Evolutionary conservation across 1,140 invertebrate genomes (phyloP).

Genomic region (Drosophila nigromelanica): DNA sequence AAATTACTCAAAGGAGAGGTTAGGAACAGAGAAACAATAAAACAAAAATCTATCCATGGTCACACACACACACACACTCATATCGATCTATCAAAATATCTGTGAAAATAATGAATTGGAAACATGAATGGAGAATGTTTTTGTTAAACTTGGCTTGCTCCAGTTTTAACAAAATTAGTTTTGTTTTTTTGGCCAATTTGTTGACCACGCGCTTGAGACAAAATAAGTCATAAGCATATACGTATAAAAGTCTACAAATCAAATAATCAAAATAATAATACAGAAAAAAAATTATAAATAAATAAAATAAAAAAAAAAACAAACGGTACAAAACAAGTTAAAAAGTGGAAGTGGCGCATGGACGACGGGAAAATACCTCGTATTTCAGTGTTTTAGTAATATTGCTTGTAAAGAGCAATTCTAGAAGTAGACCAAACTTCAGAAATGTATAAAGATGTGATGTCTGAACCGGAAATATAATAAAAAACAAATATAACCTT

Average conservation of each 20-base stretch:
- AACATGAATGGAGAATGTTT: constrained; percentile 37
- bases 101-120: constrained; percentile 36
- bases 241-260: constrained; percentile 25
- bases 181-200: constrained; percentile 44
- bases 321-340: constrained; percentile 4
- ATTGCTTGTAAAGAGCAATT: no score
- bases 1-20: not conserved
- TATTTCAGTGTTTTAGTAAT: not conserved
- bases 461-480: no score
- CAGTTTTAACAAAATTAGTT: constrained; percentile 41
- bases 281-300: constrained; percentile 2
- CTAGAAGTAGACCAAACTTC: no score
- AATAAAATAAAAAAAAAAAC: not conserved
- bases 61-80: no score
- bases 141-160: constrained; percentile 35
- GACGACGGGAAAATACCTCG: constrained; percentile 1
- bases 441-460: no score
- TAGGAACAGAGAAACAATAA: not conserved
- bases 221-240: constrained; percentile 9
- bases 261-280: constrained; percentile 45
- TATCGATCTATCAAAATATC: constrained; percentile 21
- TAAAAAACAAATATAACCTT: no score
- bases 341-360: no score
- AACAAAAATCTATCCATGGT: not conserved
- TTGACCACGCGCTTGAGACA: constrained; percentile 36